Conservation (phyloP, 2,113 vertebrate genomes). For the Oncorhynchus mykiss region DNA sequence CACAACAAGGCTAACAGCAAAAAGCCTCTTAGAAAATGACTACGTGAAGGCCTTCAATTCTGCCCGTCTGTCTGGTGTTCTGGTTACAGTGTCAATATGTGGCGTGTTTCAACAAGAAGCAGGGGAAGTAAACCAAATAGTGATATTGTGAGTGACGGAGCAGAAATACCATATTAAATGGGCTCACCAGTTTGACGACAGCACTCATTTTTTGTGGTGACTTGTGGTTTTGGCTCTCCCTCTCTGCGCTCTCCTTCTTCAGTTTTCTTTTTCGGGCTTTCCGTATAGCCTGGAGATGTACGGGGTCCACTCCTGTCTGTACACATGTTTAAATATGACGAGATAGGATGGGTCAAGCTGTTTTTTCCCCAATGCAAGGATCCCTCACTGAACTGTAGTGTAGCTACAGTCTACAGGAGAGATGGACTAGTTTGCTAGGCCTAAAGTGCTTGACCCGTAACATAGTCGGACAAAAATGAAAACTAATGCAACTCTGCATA, state of each 20-base stretch:
- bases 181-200: slow-evolving; percentile 74
- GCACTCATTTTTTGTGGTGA: slow-evolving; percentile 56
- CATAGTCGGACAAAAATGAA: background rate
- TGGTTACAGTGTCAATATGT: background rate
- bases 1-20: no score
- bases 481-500: background rate
- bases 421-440: no score
- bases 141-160: background rate
- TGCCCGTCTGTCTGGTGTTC: background rate
- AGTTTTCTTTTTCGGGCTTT: slow-evolving; percentile 75
- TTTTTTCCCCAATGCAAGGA: background rate
- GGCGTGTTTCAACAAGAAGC: background rate
- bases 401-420: no score
- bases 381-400: background rate
- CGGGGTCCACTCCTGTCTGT: slow-evolving; percentile 87
- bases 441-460: background rate
- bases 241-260: slow-evolving; percentile 67
- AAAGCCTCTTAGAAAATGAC: no score
- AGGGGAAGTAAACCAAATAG: background rate
- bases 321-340: background rate
- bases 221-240: slow-evolving; percentile 51
- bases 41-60: background rate
- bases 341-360: background rate
- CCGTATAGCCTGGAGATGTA: slow-evolving; percentile 69
- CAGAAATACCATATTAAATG: background rate